Evolutionary conservation across 2,797 vertebrate genomes (phyloP), one percentile per base, ranked within the genome.

Genomic region (Cephalopachus bancanus): DNA sequence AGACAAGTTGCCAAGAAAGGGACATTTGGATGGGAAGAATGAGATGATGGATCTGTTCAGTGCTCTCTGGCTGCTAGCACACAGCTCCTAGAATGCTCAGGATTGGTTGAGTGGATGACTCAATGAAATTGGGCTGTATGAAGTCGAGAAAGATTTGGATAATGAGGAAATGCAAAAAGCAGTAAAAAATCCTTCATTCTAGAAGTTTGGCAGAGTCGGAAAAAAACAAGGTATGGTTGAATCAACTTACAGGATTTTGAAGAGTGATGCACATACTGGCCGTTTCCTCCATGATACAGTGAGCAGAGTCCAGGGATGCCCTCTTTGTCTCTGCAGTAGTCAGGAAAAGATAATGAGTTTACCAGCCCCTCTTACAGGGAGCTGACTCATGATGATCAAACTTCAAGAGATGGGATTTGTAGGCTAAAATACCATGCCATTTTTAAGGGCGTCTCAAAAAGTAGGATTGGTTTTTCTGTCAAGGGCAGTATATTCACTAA

Each of bases 311-410:
- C 49, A 75, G 33, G n/a, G 64, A 62, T 10, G 76, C 15, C 22
- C 4, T 76, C 44, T 71, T 14, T 44, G 64, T 10, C 15, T 59
- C n/a, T 71, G 5, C 17, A 37, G 37, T 37, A 37, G 37, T 37
- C 37, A 75, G 69, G 33, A 79, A n/a, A 95, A 96, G 69, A 55
- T 65, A 78, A 49, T 71, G 55, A 76, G 89, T 72, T 74, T 81
- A 72, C 14, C 22, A n/a, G 16, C 55, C 75, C 51, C 10, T 59
- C 6, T 19, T 59, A 15, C 0, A 12, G 5, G 76, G 4, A 17
- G 60, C 80, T 62, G 30, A 69, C 55, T 69, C 51, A 7, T 19
- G 14, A 72, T 80, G 57, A 76, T 24, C 22, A 37, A 85, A 75
- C 19, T 81, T 24, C 24, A 55, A 92, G 79, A 62, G 76, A 62